Conservation (phyloP, 2,113 vertebrate genomes). For the Nansenia antarctica region DNA sequence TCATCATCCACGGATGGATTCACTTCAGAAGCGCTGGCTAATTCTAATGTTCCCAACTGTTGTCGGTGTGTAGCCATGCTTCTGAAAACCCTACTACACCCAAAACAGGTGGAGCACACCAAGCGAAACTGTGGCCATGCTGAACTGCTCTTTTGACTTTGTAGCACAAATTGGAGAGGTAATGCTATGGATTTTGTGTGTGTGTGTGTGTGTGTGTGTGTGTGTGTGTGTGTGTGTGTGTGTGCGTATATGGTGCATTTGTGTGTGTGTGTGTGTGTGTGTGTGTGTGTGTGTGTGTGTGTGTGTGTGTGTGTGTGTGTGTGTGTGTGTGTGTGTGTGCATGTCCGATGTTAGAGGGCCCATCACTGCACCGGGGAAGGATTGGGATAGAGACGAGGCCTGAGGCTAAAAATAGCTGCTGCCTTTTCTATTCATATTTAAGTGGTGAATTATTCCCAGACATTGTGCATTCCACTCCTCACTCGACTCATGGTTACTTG, state of each 20-base stretch:
- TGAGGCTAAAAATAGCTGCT: slow-evolving; percentile 58
- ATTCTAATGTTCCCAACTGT: slow-evolving; percentile 50
- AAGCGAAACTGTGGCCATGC: slow-evolving; percentile 9
- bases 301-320: not conserved
- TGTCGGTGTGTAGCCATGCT: slow-evolving; percentile 13
- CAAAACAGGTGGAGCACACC: slow-evolving; percentile 1
- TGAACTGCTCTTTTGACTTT: not conserved
- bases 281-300: slow-evolving; percentile 4
- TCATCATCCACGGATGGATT: slow-evolving; percentile 42
- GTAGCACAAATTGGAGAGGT: not conserved
- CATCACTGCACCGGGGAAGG: not conserved
- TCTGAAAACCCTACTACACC: slow-evolving; percentile 13
- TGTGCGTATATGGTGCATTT: slow-evolving; percentile 1
- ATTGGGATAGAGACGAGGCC: slow-evolving; percentile 6
- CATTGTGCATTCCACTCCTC: slow-evolving; percentile 29
- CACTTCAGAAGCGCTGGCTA: slow-evolving; percentile 20
- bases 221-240: slow-evolving; percentile 2
- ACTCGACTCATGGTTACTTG: not conserved
- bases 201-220: slow-evolving; percentile 5
- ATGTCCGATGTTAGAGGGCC: not conserved
- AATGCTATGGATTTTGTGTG: not conserved
- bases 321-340: not conserved
- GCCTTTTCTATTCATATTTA: slow-evolving; percentile 19
- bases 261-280: not conserved
- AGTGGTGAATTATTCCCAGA: slow-evolving; percentile 41